Evolutionary conservation across 2,113 vertebrate species (phyloP).

Genomic region (Notechis scutatus): DNA sequence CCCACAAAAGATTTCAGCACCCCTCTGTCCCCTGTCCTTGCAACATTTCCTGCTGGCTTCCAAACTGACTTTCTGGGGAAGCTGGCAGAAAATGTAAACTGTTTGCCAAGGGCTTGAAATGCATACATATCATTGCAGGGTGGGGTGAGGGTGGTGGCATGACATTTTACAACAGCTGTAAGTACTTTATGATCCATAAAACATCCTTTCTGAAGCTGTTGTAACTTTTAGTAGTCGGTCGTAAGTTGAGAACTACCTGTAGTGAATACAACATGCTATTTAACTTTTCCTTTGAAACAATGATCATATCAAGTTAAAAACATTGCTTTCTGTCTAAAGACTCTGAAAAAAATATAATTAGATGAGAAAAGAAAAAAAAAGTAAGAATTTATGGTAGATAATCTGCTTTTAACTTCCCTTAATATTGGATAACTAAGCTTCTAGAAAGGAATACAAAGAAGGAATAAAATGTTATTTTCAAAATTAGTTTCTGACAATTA

Average conservation of each 20-base stretch:
- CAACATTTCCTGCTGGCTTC: not conserved
- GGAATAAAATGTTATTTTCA: conserved; percentile 32
- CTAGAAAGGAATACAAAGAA: conserved; percentile 36
- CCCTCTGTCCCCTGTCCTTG: not conserved
- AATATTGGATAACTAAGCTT: conserved; percentile 47
- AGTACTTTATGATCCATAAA: not conserved
- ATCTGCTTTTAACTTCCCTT: conserved; percentile 33
- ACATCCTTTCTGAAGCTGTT: not conserved
- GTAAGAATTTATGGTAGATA: conserved; percentile 5
- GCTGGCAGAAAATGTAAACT: not conserved
- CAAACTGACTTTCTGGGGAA: not conserved
- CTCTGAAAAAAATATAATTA: conserved; percentile 15
- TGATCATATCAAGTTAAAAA: conserved; percentile 50
- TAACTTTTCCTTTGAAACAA: conserved; percentile 23
- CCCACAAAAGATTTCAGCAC: not conserved
- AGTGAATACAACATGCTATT: conserved; percentile 28
- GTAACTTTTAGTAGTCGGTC: not conserved
- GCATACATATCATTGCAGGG: not conserved
- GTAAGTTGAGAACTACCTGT: not conserved
- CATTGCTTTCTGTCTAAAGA: conserved; percentile 31
- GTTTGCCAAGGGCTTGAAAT: not conserved
- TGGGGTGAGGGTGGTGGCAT: not conserved
- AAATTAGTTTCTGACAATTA: conserved; percentile 39
- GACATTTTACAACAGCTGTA: not conserved
- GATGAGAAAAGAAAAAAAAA: conserved; percentile 32